Evolutionary conservation across 1,140 invertebrate genomes (phyloP), one percentile per base, ranked within the genome.

Genomic region (Zophobas atratus): DNA sequence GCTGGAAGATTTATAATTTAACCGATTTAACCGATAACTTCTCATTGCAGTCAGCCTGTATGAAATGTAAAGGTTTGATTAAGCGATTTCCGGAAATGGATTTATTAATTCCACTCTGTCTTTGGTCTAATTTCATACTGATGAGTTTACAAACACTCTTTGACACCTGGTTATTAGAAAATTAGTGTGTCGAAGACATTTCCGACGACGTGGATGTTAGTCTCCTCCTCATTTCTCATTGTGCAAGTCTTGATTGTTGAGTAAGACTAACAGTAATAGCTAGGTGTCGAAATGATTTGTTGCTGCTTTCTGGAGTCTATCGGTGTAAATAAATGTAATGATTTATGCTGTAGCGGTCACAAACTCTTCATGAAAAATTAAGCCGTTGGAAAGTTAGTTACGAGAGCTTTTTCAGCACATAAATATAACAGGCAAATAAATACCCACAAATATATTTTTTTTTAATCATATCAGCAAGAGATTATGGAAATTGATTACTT

Each of bases 271-370:
- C 71, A 73, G 49, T 73, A 73, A 73, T 73, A 73, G 71, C 71
- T 39, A 51, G 71, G 71, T 73, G 71, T 73, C 71, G 71, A 73
- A 73, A 73, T 73, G 71, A 73, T 73, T 73, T 73, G 71, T 73
- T 73, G 71, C 56, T 56, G 71, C 71, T n/a, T 56, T 55, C 53
- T 73, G 55, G 48, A 51, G 41, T 53, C 39, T 55, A 51, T 34
- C 43, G 71, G 71, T 73, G 71, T 73, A 73, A 73, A 73, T 38
- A 73, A 53, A 72, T 73, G 55, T 56, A 38, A 56, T 73, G 71
- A 73, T 73, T 73, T 73, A 73, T 73, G 71, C 49, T 55, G 55
- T 73, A 73, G 6, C 20, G 20, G 20, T 20, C 20, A 20, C 20
- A 20, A 20, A 20, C 20, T 20, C 20, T 20, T 20, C 20, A 20